Percentiles rank a stretch among this genome's conserved stretches.
Evolutionary conservation across 1,140 invertebrate species (phyloP).

Genomic region (Octopus bimaculoides): DNA sequence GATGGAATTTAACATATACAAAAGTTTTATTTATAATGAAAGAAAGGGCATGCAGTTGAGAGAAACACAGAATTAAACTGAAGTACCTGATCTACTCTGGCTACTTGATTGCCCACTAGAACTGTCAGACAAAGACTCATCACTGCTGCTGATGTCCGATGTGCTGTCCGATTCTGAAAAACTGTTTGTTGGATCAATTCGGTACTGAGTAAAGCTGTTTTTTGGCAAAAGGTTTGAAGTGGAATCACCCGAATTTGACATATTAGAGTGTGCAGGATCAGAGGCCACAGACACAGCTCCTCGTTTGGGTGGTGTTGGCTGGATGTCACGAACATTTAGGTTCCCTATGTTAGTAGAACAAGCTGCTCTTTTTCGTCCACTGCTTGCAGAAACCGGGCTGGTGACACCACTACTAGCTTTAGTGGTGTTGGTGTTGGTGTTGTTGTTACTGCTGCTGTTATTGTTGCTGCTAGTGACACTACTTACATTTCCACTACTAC

Average conservation of each 20-base stretch:
- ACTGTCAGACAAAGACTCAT: conserved; percentile 45
- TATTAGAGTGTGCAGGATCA: conserved; percentile 28
- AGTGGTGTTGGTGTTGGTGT: conserved; percentile 20
- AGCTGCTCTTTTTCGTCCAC: conserved; percentile 40
- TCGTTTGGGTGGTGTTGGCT: conserved; percentile 44
- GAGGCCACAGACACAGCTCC: conserved; percentile 32
- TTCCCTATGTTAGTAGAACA: conserved; percentile 33
- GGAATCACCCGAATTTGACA: neutral
- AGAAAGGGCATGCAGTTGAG: too few relatives aligned
- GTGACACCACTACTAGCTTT: conserved; percentile 34
- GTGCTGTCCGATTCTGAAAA: conserved; percentile 49
- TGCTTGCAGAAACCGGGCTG: conserved; percentile 31
- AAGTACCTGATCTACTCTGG: conserved; percentile 46
- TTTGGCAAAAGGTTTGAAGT: conserved; percentile 23
- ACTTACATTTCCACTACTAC: conserved; percentile 34
- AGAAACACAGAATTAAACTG: neutral
- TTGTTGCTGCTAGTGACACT: conserved; percentile 41
- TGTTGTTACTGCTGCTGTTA: conserved; percentile 30
- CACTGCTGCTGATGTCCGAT: conserved; percentile 46
- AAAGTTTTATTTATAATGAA: too few relatives aligned
- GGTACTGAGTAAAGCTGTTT: conserved; percentile 47
- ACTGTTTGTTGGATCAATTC: conserved; percentile 41
- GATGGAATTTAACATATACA: too few relatives aligned
- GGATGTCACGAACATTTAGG: conserved; percentile 25
- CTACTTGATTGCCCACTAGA: conserved; percentile 42